Percentiles rank a stretch among this genome's conserved stretches.
phyloP scores from a whole-genome alignment of 1,140 invertebrate species.

The Batillaria attramentaria region DNA sequence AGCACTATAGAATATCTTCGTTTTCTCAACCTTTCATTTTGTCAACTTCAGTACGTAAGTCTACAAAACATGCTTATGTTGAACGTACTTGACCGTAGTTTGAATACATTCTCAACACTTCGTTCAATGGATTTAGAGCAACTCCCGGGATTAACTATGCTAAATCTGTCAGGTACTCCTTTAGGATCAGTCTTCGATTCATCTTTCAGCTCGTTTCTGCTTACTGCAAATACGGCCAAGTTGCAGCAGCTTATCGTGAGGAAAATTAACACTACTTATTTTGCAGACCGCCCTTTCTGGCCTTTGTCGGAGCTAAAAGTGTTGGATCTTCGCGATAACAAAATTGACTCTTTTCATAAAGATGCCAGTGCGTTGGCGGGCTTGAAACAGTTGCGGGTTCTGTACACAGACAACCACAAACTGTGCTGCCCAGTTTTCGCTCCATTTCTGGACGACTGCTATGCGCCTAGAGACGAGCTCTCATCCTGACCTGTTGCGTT shows the following conservation, averaged over 20 bases:
- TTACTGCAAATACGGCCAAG: neutral
- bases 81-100: constrained; percentile 26
- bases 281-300: constrained; percentile 24
- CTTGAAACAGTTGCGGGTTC: constrained; percentile 27
- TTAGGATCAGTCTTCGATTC: constrained; percentile 27
- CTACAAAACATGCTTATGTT: neutral
- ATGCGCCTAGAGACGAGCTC: constrained; percentile 39
- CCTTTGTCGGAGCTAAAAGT: constrained; percentile 9
- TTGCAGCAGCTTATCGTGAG: constrained; percentile 26
- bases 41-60: neutral
- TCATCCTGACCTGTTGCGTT: constrained; percentile 49
- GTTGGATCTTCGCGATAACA: constrained; percentile 36
- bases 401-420: constrained; percentile 38
- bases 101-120: constrained; percentile 15
- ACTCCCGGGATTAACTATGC: constrained; percentile 2
- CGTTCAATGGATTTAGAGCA: constrained; percentile 14
- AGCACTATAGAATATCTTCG: constrained; percentile 10
- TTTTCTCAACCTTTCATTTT: constrained; percentile 28
- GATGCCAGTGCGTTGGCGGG: constrained; percentile 39
- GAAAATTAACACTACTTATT: neutral
- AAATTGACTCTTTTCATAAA: constrained; percentile 20
- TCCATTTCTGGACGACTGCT: constrained; percentile 35
- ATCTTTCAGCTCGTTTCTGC: constrained; percentile 20
- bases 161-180: constrained; percentile 35
- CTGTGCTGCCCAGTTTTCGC: constrained; percentile 44